Percentiles rank a stretch among this genome's conserved stretches.
Conservation (phyloP, 2,113 vertebrate species). For the Plestiodon gilberti region DNA sequence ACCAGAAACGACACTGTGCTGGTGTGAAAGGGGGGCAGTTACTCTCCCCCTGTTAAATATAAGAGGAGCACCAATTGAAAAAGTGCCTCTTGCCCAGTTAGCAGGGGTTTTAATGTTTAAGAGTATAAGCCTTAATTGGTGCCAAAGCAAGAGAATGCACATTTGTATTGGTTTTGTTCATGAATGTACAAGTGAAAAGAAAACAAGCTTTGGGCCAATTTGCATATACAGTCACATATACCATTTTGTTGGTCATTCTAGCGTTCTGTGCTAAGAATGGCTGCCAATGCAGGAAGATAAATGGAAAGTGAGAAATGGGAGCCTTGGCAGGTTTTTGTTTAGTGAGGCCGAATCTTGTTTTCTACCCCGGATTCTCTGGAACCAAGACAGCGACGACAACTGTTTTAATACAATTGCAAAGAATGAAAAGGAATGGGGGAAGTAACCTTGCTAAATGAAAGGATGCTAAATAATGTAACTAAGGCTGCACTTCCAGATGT, state of each 20-base stretch:
- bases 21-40: too few relatives aligned
- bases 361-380: not conserved
- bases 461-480: constrained; percentile 59
- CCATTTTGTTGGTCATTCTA: constrained; percentile 40
- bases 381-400: not conserved
- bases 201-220: not conserved
- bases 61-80: too few relatives aligned
- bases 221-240: not conserved
- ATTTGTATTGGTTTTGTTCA: not conserved
- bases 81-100: too few relatives aligned
- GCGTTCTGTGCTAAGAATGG: constrained; percentile 31
- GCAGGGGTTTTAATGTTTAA: not conserved
- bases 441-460: constrained; percentile 58
- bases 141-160: not conserved
- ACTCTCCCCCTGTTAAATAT: too few relatives aligned
- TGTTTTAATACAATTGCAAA: constrained; percentile 43
- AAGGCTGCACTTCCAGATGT: constrained; percentile 50
- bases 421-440: constrained; percentile 48
- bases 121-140: not conserved
- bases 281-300: constrained; percentile 1
- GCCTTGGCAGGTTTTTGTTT: not conserved
- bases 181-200: not conserved
- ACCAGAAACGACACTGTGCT: too few relatives aligned
- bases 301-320: constrained; percentile 10
- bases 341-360: not conserved